Conservation (phyloP, 2,113 vertebrate species). For the Oceanodroma tethys region DNA sequence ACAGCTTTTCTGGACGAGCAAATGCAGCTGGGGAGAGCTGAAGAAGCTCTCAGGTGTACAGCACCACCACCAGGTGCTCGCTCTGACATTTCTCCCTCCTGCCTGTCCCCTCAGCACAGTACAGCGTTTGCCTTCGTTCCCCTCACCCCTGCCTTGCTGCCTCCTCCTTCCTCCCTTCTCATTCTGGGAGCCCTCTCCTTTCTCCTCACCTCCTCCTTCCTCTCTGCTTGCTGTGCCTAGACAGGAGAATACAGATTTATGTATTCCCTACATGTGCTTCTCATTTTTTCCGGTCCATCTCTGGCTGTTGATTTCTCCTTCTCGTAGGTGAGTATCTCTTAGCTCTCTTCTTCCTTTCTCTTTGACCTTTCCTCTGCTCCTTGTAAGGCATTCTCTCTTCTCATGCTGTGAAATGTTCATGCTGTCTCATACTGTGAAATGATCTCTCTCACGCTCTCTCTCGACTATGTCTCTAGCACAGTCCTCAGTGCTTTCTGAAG, state of each 20-base stretch:
- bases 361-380: constrained; percentile 31
- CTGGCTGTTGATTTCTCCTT: constrained; percentile 31
- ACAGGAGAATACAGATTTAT: constrained; percentile 8
- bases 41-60: background rate
- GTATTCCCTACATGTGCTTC: background rate
- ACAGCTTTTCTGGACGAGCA: background rate
- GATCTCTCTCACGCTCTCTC: background rate
- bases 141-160: background rate
- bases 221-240: background rate
- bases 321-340: background rate
- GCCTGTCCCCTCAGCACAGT: background rate
- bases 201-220: background rate
- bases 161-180: constrained; percentile 3
- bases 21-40: background rate
- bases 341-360: background rate
- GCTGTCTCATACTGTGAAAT: constrained; percentile 16
- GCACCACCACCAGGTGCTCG: background rate
- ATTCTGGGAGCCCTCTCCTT: background rate
- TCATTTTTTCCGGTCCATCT: background rate
- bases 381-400: background rate
- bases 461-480: background rate
- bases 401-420: constrained; percentile 19
- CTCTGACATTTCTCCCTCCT: background rate
- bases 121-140: background rate
- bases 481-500: background rate